A percentile compares a stretch with the other conserved stretches of the same genome.
Conservation (phyloP, 2,888 invertebrate species). For the Drosophila quinaria region DNA sequence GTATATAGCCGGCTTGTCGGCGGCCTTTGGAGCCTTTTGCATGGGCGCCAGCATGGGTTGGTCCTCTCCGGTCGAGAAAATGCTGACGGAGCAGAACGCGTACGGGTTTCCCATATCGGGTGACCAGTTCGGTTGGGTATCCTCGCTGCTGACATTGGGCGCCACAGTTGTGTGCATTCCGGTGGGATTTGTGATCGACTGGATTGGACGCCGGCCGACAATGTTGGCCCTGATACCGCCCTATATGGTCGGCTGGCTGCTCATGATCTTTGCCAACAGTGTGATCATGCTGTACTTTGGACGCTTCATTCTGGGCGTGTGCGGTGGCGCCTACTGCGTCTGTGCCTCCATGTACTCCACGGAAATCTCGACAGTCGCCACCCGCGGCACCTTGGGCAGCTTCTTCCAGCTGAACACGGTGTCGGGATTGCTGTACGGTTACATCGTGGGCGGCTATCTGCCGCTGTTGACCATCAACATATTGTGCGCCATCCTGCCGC, state of each 20-base stretch:
- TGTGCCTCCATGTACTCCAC: slow-evolving; percentile 93
- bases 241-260: slow-evolving; percentile 90
- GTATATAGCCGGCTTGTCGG: slow-evolving; percentile 70
- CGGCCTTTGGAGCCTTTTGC: slow-evolving; percentile 73
- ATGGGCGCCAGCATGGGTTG: slow-evolving; percentile 72
- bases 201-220: slow-evolving; percentile 89
- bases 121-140: slow-evolving; percentile 89
- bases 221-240: slow-evolving; percentile 86
- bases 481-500: slow-evolving; percentile 83
- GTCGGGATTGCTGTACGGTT: slow-evolving; percentile 91
- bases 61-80: slow-evolving; percentile 68
- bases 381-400: slow-evolving; percentile 93
- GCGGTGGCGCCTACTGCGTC: slow-evolving; percentile 91
- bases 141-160: slow-evolving; percentile 89
- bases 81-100: slow-evolving; percentile 34
- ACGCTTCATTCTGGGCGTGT: slow-evolving; percentile 75
- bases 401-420: slow-evolving; percentile 94
- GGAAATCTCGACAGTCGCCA: slow-evolving; percentile 92
- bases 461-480: slow-evolving; percentile 64
- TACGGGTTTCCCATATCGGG: slow-evolving; percentile 86
- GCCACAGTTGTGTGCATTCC: slow-evolving; percentile 90
- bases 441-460: slow-evolving; percentile 87
- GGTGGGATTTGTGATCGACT: slow-evolving; percentile 89
- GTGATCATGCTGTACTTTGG: slow-evolving; percentile 76
- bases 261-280: slow-evolving; percentile 90